Evolutionary conservation across 2,113 vertebrate genomes (phyloP), one percentile per base, ranked within the genome.

Genomic region (Peromyscus californicus): DNA sequence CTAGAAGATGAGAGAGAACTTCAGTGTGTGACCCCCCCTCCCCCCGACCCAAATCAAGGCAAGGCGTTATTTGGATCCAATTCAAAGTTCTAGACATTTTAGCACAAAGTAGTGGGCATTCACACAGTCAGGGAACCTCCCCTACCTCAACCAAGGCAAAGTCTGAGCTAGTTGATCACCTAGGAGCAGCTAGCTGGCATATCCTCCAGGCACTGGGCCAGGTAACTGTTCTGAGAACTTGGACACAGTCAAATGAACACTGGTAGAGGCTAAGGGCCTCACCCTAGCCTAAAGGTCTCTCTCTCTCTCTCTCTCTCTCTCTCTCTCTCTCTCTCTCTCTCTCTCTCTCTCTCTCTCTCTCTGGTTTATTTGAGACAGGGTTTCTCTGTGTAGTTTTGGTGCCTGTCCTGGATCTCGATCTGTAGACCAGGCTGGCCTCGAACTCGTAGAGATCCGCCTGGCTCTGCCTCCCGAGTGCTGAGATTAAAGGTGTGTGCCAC

Each of bases 31-130:
- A 45, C 21, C 17, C 51, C 54, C 48, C 21, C 24, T 31, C 13
- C 63, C 63, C n/a, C n/a, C n/a, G n/a, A n/a, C 54, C 61, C 21
- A 17, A 15, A 33, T 74, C 51, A 45, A 7, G 16, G 76, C 42
- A 45, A 7, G 16, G 76, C 79, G 67, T 26, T 31, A 45, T 21
- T 57, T 31, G 24, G 4, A 36, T 91, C 45, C 61, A 61, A n/a
- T 54, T 94, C 93, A 72, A n/a, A 88, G 78, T 97, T 95, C 96
- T 85, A 12, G 87, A 91, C 65, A 36, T 83, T 74, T 65, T 51
- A 29, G 51, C 39, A 61, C 31, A 82, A 72, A 82, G 39, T 48
- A 59, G 31, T 48, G 67, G 48, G 11, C 29, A n/a, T 45, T 61
- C 21, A 5, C 10, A 22, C 26, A 54, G 42, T 11, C 3, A 29